Evolutionary conservation across 2,797 vertebrate species (phyloP), one percentile per base, ranked within the genome.

Genomic region (Pteropus rufus): DNA sequence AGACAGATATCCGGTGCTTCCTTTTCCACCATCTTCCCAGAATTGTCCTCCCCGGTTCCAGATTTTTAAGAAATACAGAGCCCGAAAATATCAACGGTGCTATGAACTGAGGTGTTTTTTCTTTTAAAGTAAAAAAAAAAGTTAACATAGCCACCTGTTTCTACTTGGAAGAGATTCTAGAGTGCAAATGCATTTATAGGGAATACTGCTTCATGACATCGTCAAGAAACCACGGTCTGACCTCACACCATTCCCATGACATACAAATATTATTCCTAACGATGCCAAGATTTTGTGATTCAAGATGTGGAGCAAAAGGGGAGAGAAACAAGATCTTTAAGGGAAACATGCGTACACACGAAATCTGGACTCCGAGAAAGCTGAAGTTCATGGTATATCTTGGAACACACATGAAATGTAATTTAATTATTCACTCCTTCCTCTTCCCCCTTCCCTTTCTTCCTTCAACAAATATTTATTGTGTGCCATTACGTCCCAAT

Each of bases 241-340:
- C 72, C 52, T 97, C 89, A 94, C 82, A 70, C 89, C 73, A 95
- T 91, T 95, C 80, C 92, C 89, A 3, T 91, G 89, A 80, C 88
- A 88, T 69, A 93, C 39, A 96, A 97, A 97, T 96, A 97, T 97
- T 95, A 93, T 96, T 96, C 44, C 65, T 89, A 95, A 94, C 39
- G 65, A 91, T 83, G 92, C 54, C 90, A 95, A 94, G 56, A 82
- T 91, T 89, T 91, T 91, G 39, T 54, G 70, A 95, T 62, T 89
- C 76, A 88, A 89, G 54, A 84, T 85, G 83, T 90, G 65, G 83
- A 93, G 7, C 56, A 46, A 92, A 89, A 91, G 26, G 54, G 64
- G 64, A 77, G 31, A 89, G 77, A 91, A 89, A 92, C 70, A 34
- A 89, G 62, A 89, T 70, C 62, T 69, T 94, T 58, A 82, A 46